Evolutionary conservation across 1,140 invertebrate species (phyloP).

Genomic region (Trigoniulus corallinus): DNA sequence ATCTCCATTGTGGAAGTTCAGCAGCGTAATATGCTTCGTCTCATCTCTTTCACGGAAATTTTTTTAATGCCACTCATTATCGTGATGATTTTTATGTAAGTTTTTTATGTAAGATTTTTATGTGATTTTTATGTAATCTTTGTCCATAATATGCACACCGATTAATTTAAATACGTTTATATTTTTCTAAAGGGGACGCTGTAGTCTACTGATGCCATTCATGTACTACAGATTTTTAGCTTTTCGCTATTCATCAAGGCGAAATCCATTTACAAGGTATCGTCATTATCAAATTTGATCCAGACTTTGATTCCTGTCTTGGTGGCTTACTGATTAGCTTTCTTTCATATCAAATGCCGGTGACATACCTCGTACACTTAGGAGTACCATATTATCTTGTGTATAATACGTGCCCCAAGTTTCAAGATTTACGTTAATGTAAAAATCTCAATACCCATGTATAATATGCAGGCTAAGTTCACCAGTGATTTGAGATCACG

Average conservation of each 20-base stretch:
- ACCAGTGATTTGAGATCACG: no score
- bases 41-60: constrained; percentile 78
- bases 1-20: constrained; percentile 74
- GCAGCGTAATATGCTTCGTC: constrained; percentile 65
- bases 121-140: constrained; percentile 62
- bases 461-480: no score
- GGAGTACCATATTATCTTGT: no score
- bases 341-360: no score
- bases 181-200: constrained; percentile 53
- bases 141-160: constrained; percentile 3
- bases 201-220: constrained; percentile 70
- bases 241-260: constrained; percentile 69
- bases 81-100: constrained; percentile 71
- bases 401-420: no score
- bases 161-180: constrained; percentile 1
- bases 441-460: no score
- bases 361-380: no score
- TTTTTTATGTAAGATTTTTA: constrained; percentile 2
- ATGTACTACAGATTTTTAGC: constrained; percentile 89
- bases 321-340: no score
- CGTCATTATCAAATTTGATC: no score
- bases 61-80: constrained; percentile 74
- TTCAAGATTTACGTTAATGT: no score
- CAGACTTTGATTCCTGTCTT: no score
- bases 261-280: constrained; percentile 75